These are phyloP conservation scores for Melozone crissalis DNA, from an alignment of 2,113 vertebrate genomes.

Conservation along the genomic window DNA sequence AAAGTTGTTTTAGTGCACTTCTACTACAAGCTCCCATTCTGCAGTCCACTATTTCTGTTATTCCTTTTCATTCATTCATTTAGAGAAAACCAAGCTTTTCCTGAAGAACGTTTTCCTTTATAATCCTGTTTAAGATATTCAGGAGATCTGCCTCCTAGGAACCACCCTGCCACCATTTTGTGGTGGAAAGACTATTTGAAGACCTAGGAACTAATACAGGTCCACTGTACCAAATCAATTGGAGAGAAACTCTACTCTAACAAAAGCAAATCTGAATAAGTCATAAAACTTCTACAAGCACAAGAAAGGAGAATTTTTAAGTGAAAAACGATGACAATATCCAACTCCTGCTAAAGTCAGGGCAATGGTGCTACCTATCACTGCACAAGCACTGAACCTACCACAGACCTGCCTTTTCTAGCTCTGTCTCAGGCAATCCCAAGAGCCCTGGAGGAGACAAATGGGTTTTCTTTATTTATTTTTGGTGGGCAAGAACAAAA, in stretches of 20 bases:
- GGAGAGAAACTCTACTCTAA: neutral
- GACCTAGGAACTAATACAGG: neutral
- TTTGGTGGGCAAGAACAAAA: conserved; percentile 15
- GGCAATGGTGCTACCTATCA: neutral
- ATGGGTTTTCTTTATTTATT: neutral
- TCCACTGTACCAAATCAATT: neutral
- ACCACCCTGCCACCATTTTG: neutral
- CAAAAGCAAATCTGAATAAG: neutral
- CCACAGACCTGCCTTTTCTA: neutral
- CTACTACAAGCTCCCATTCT: neutral
- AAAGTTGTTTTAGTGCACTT: neutral
- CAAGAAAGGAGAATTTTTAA: neutral
- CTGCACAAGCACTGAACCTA: neutral
- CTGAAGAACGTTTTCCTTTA: neutral
- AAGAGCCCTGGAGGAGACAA: neutral
- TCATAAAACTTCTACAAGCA: neutral
- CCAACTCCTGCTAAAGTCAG: neutral
- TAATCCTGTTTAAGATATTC: neutral
- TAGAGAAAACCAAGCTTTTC: neutral
- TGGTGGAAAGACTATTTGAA: neutral
- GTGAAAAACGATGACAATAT: neutral
- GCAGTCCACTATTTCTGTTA: neutral
- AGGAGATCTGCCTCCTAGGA: neutral
- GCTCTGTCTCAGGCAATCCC: neutral
- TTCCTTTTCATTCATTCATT: neutral